phyloP scores from a whole-genome alignment of 1,140 invertebrate genomes.

The Littorina saxatilis region DNA sequence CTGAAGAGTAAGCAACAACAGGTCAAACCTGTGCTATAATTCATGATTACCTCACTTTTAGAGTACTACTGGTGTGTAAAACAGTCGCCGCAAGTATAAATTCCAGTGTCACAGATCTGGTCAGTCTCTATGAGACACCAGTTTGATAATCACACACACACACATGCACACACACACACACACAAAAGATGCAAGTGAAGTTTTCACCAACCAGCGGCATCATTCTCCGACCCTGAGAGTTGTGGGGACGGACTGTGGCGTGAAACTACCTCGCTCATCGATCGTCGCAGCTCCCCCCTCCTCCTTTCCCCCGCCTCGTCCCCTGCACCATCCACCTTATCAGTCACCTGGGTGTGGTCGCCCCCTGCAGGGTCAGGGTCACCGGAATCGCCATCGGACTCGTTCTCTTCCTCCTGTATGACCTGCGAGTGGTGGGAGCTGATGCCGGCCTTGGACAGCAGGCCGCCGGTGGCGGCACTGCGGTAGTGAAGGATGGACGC shows the following conservation, averaged over 20 bases:
- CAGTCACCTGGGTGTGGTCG: neutral
- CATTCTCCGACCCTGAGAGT: no score
- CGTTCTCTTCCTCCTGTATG: constrained; percentile 32
- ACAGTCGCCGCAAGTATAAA: no score
- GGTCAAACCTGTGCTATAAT: no score
- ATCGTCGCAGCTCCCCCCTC: neutral
- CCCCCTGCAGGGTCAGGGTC: neutral
- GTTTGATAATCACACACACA: no score
- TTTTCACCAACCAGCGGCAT: no score
- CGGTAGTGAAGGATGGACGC: constrained; percentile 27
- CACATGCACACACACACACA: no score
- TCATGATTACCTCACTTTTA: no score
- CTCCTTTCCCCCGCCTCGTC: neutral
- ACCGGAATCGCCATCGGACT: neutral
- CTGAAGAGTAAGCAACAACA: no score
- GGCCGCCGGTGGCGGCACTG: neutral
- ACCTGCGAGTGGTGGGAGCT: neutral
- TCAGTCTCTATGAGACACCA: no score
- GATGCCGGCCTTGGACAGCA: constrained; percentile 2
- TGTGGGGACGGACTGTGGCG: neutral
- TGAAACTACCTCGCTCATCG: constrained; percentile 7
- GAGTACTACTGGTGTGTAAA: no score
- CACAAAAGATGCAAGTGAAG: no score
- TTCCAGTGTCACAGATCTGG: no score
- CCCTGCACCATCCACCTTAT: neutral